Percentiles rank a stretch among this genome's conserved stretches.
phyloP scores from a whole-genome alignment of 2,888 invertebrate genomes.

The Catonia carolina region DNA sequence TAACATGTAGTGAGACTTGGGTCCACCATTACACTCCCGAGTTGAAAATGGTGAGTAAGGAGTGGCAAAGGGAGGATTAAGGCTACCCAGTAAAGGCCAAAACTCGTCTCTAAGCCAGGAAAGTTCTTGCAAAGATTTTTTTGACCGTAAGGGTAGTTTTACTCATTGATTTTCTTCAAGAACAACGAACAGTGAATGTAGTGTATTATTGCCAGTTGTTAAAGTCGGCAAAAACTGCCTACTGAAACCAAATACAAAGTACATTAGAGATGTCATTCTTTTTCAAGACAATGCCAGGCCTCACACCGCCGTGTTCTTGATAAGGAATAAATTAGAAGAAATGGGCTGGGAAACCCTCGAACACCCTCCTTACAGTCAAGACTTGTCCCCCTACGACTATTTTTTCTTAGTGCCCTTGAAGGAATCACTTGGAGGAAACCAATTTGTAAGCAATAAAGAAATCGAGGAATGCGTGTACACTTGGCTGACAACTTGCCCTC shows the following conservation, averaged over 20 bases:
- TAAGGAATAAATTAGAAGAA: constrained; percentile 18
- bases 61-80: neutral
- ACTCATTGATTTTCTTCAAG: too few species aligned
- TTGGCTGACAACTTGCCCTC: constrained; percentile 25
- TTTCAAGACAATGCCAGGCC: constrained; percentile 24
- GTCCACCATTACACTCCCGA: neutral
- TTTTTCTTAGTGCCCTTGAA: constrained; percentile 4
- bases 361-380: constrained; percentile 14
- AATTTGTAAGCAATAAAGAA: constrained; percentile 27
- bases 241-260: too few species aligned
- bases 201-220: too few species aligned
- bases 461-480: constrained; percentile 17
- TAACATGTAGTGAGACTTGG: neutral
- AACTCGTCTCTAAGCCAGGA: neutral
- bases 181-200: too few species aligned
- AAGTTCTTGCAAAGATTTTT: too few species aligned
- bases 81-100: neutral
- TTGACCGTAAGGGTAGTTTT: too few species aligned
- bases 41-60: neutral
- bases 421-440: constrained; percentile 16
- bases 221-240: too few species aligned
- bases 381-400: neutral
- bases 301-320: constrained; percentile 16
- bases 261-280: neutral
- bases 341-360: constrained; percentile 19